Base-by-base conservation (phyloP, 2,888 invertebrate genomes). In the Ochropleura leucogaster region DNA sequence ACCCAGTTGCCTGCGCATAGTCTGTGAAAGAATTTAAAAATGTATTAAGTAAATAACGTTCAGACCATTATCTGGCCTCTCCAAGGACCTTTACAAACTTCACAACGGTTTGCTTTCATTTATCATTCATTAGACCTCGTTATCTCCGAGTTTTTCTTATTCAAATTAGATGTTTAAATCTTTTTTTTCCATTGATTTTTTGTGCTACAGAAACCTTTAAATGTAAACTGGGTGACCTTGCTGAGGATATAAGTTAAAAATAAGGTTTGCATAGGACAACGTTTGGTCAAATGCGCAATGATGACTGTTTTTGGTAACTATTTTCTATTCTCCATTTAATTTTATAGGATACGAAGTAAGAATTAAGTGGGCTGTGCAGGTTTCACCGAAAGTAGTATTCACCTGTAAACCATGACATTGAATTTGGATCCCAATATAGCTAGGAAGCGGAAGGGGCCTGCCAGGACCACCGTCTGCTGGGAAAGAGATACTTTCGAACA, bases 141-240 rank as follows among this genome's bases (percentile, higher is more conserved):
- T 85, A 87, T 81, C 80, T 78, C 74, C 68, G 67, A 68, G 71
- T 82, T 84, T 83, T 85, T 77, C 60, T 82, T 77, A 83, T 83
- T 86, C 64, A 67, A 83, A 81, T 81, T 79, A 80, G 75, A 70
- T 80, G 82, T 83, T 86, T 74, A 83, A 87, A 84, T 80, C 71
- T 49, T 82, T 46, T 59, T 40, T 62, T 30, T 44, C 8, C 81
- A 82, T 84, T 75, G 81, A 79, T 83, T 60, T 82, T 73, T 77
- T 73, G 75, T 79, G 53, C 60, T 64, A 64, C 53, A 47, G 18
- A 60, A 59, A 68, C 67, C 74, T 77, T 68, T 64, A 70, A 49
- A 78, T 81, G 79, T 71, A 64, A 77, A 72, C 66, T 70, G 49
- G 46, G 49, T 63, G 64, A 49, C 67, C 49, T 75, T 85, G 77